Evolutionary conservation across 2,113 vertebrate species (phyloP), one percentile per base, ranked within the genome.

Genomic region (Bubo blakistoni): DNA sequence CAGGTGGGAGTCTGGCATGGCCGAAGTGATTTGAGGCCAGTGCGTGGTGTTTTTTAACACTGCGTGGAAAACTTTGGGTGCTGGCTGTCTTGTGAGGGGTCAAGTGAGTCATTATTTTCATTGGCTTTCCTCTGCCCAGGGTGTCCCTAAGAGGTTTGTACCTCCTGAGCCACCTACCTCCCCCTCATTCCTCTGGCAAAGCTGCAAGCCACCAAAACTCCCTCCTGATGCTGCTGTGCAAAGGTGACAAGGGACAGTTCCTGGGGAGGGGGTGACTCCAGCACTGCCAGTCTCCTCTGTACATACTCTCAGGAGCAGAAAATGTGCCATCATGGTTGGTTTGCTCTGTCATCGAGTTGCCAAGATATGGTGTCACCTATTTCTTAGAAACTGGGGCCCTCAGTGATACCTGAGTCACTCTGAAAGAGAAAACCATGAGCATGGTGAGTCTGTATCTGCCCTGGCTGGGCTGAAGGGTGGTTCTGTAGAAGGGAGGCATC

Each of bases 1-100:
- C 95, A 97, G 96, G 94, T 97, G 95, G 96, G 97, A 95, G 86
- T 94, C 94, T 97, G 95, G 97, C 91, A 34, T 94, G 79, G 71
- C 58, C 13, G 0, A 51, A 1, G 7, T 0, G 25, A 70, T 82
- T 49, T 40, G 29, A 82, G 54, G 90, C 96, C 96, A 97, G 85
- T 22, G 81, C 15, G 13, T 88, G 92, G 90, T 96, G 93, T 88
- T 96, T 96, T 96, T 80, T 93, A 94, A 91, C 84, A 73, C 93
- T 61, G 73, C 1, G 16, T 92, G 96, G 96, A 97, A 97, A 97
- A 97, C 74, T 96, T 18, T 66, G 93, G 96, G 96, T 95, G 87
- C 96, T 96, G 96, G 36, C 93, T 87, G 38, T 70, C 81, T 91
- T 96, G 49, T 85, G 81, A 96, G 90, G 90, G 92, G 92, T 97